These are phyloP conservation scores for Allophyes oxyacanthae DNA, from an alignment of 2,888 invertebrate species.

Conservation along the genomic window DNA sequence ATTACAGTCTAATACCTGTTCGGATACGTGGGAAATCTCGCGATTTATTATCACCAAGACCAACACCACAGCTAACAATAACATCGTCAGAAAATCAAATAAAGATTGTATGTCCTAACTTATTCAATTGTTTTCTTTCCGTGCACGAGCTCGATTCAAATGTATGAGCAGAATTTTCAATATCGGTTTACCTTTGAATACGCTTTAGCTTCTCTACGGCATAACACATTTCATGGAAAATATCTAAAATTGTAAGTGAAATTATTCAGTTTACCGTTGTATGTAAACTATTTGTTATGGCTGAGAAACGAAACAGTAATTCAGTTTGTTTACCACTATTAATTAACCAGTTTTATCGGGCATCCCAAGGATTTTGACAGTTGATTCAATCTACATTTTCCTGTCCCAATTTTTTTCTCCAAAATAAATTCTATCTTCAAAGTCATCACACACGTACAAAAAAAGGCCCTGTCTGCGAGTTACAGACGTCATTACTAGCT, in stretches of 20 bases:
- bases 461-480: no score
- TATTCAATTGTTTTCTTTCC: constrained; percentile 44
- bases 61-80: background rate
- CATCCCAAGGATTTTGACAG: no score
- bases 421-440: constrained; percentile 16
- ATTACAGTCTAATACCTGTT: no score
- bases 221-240: constrained; percentile 33
- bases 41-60: no score
- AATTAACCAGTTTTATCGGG: no score
- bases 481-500: constrained; percentile 13
- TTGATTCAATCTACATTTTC: background rate
- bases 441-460: background rate
- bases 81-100: constrained; percentile 31
- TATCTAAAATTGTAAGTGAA: constrained; percentile 30
- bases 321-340: constrained; percentile 23
- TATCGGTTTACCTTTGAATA: constrained; percentile 37
- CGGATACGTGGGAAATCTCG: no score
- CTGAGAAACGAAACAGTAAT: background rate
- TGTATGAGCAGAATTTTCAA: constrained; percentile 51
- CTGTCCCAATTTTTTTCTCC: no score
- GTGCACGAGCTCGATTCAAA: constrained; percentile 36
- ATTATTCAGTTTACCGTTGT: constrained; percentile 13
- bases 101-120: constrained; percentile 26
- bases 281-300: no score
- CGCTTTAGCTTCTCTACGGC: constrained; percentile 21